A percentile compares a stretch with the other conserved stretches of the same genome.
Evolutionary conservation across 2,113 vertebrate genomes (phyloP).

Genomic region (Tragelaphus buxtoni): DNA sequence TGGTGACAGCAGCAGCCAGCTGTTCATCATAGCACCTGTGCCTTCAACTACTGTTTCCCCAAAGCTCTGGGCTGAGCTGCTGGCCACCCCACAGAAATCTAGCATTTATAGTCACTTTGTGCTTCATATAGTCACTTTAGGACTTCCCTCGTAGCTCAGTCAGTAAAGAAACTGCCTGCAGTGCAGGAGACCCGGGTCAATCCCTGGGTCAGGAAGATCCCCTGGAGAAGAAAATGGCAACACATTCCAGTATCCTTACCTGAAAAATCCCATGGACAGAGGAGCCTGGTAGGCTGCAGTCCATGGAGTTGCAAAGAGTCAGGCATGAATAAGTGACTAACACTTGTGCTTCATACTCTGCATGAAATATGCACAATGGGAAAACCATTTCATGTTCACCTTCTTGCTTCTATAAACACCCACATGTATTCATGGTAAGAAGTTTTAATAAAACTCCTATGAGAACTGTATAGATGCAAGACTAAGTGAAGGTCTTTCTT

Average conservation of each 20-base stretch:
- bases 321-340: not conserved
- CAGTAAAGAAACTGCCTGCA: not conserved
- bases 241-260: not conserved
- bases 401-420: constrained; percentile 14
- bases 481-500: not conserved
- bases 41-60: not conserved
- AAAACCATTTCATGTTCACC: constrained; percentile 3
- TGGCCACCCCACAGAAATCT: not conserved
- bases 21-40: not conserved
- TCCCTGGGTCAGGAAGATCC: not conserved
- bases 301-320: not conserved
- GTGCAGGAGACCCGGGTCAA: not conserved
- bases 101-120: not conserved
- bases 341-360: not conserved
- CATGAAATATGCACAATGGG: not conserved
- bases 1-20: not conserved
- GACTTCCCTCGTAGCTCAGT: not conserved
- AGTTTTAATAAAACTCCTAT: constrained; percentile 53
- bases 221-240: not conserved
- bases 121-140: not conserved
- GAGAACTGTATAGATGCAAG: not conserved
- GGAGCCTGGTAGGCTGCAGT: not conserved
- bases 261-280: not conserved
- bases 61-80: not conserved
- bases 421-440: not conserved